Percentiles rank a stretch among this genome's conserved stretches.
phyloP scores from a whole-genome alignment of 2,888 invertebrate species.

The Tuberolachnus salignus region DNA sequence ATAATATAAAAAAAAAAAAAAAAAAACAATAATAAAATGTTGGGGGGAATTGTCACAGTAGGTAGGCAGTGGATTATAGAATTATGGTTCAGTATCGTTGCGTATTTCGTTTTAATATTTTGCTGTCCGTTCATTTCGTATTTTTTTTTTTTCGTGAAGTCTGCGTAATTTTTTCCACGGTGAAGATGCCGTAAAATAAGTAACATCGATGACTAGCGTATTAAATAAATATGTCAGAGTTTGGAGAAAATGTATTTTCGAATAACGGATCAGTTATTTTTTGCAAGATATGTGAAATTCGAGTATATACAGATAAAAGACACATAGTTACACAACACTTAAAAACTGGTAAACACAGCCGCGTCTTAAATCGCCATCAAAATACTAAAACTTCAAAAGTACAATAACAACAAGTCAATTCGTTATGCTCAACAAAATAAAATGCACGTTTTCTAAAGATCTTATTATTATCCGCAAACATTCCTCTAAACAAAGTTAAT shows the following conservation, averaged over 20 bases:
- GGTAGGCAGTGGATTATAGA: not conserved
- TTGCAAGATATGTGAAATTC: not conserved
- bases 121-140: not conserved
- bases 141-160: too few relatives aligned
- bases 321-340: not conserved
- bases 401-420: not conserved
- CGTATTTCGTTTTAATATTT: not conserved
- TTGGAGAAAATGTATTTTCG: conserved; percentile 2
- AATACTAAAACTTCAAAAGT: conserved; percentile 5
- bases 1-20: too few relatives aligned
- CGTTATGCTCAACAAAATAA: not conserved
- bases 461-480: not conserved
- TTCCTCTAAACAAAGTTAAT: not conserved
- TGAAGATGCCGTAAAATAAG: not conserved
- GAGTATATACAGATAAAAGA: not conserved
- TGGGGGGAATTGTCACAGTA: too few relatives aligned
- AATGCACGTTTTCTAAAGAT: not conserved
- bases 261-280: not conserved
- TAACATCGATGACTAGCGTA: not conserved
- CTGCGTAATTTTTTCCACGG: not conserved
- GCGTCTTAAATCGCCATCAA: not conserved
- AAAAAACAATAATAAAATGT: too few relatives aligned
- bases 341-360: not conserved
- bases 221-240: not conserved
- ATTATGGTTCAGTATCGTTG: not conserved